Evolutionary conservation across 2,113 vertebrate species (phyloP).

Genomic region (Clarias batrachus): DNA sequence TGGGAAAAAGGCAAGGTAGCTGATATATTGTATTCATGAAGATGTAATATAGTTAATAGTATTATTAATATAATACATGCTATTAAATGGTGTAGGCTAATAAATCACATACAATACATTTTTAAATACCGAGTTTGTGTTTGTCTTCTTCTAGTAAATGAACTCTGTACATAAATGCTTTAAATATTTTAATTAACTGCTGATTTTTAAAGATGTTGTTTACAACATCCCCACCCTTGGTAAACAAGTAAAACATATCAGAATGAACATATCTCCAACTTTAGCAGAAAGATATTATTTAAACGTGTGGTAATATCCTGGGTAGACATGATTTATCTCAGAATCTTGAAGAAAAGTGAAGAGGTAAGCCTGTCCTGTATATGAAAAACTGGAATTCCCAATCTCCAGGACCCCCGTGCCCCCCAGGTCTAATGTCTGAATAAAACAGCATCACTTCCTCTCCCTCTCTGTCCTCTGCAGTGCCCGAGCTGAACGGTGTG

Average conservation of each 20-base stretch:
- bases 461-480: slow-evolving; percentile 61
- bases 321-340: slow-evolving; percentile 5
- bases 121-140: slow-evolving; percentile 30
- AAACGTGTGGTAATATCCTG: too few species aligned
- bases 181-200: neutral
- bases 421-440: neutral
- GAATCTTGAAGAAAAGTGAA: neutral
- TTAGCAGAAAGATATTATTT: neutral
- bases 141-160: slow-evolving; percentile 40
- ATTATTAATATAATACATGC: slow-evolving; percentile 32
- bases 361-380: too few species aligned
- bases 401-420: neutral
- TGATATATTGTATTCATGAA: slow-evolving; percentile 43
- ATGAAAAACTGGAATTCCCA: neutral
- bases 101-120: slow-evolving; percentile 40
- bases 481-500: slow-evolving; percentile 80
- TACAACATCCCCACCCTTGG: too few species aligned
- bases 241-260: neutral
- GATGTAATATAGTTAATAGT: slow-evolving; percentile 44
- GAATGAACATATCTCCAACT: neutral
- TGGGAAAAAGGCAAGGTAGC: slow-evolving; percentile 74
- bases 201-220: neutral
- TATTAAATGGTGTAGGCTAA: slow-evolving; percentile 36
- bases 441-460: neutral
- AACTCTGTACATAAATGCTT: neutral